Evolutionary conservation across 2,113 vertebrate genomes (phyloP), one percentile per base, ranked within the genome.

Genomic region (Tragelaphus imberbis): DNA sequence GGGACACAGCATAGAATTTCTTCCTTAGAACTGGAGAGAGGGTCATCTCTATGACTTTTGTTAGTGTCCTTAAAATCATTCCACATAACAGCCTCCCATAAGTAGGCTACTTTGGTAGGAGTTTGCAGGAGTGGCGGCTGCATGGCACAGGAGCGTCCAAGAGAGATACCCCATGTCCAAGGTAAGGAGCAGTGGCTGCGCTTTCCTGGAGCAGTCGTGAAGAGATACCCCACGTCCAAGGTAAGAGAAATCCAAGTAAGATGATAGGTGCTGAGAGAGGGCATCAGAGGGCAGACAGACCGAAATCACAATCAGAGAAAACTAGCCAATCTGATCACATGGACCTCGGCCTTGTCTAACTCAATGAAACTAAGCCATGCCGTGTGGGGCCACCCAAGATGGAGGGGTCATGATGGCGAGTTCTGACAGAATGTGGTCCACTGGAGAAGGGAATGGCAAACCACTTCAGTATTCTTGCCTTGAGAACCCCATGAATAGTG

Each of bases 61-160:
- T 95, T 40, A 40, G 12, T 77, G 10, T 51, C 28, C 12, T 40
- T 90, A 90, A 82, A 81, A 33, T 55, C 23, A 15, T 81, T 58
- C 40, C 16, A 21, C n/a, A 28, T 1, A 40, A 16, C 63, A 85
- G n/a, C n/a, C 53, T 90, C 33, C 44, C 59, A 2, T 90, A 80
- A 88, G 7, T 65, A 58, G 40, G 30, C 28, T 75, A 51, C 51
- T 90, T 95, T 56, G 59, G 21, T 59, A 77, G 44, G 84, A 65
- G 47, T 84, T 87, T 61, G 68, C n/a, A 71, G 68, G 68, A 71
- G 68, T 0, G 0, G 68, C 0, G 5, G 68, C 19, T 71, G n/a
- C 1, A 0, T 0, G 0, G n/a, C 19, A 21, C n/a, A 23, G 65
- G 65, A 12, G n/a, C 0, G 0, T 10, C 68, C 0, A 23, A n/a